phyloP scores from a whole-genome alignment of 2,888 invertebrate species.

The Yponomeuta cagnagella region DNA sequence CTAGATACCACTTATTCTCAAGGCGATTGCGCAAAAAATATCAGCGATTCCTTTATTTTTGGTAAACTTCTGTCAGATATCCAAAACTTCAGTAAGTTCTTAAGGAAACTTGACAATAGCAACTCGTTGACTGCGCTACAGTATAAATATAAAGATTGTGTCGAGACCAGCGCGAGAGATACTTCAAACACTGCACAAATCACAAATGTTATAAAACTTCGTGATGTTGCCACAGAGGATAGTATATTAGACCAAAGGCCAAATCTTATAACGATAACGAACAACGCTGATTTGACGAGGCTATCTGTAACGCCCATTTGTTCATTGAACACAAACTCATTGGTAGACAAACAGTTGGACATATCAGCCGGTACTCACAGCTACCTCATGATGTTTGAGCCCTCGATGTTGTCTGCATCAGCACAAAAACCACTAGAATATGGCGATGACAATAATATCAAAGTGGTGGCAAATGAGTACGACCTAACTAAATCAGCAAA shows the following conservation, averaged over 20 bases:
- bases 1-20: not conserved
- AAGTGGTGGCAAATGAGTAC: not conserved
- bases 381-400: not conserved
- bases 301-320: constrained; percentile 43
- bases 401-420: not conserved
- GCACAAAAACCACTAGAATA: not conserved
- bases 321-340: constrained; percentile 33
- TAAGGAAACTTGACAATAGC: not conserved
- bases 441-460: not conserved
- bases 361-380: not conserved
- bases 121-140: not conserved
- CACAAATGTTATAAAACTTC: not conserved
- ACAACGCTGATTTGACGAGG: constrained; percentile 19
- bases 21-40: constrained; percentile 27
- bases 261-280: not conserved
- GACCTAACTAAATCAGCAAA: not conserved
- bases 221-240: not conserved
- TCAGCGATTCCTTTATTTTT: constrained; percentile 46
- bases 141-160: not conserved
- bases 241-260: not conserved
- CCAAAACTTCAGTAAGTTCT: constrained; percentile 21
- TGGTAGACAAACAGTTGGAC: not conserved
- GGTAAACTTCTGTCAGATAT: constrained; percentile 25
- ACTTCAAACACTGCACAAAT: not conserved
- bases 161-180: not conserved